Percentiles rank a stretch among this genome's conserved stretches.
phyloP scores from a whole-genome alignment of 1,140 invertebrate species.

The Bactericera cockerelli region DNA sequence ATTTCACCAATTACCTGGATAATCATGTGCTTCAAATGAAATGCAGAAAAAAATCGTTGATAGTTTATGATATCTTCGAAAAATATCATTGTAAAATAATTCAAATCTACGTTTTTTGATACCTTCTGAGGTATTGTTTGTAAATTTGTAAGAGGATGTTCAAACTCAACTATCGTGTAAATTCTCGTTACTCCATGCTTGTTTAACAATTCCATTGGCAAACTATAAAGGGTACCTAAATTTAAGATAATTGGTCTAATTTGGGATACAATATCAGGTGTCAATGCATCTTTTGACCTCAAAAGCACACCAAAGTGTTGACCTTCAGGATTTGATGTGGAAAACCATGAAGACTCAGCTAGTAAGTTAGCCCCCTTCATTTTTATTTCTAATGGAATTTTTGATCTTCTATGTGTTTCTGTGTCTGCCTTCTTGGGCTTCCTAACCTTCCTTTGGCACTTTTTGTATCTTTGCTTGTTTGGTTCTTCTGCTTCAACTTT shows the following conservation, averaged over 20 bases:
- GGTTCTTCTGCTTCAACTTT: neutral
- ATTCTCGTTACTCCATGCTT: neutral
- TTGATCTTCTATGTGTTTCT: neutral
- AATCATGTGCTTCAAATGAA: neutral
- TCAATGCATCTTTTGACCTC: neutral
- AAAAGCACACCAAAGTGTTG: neutral
- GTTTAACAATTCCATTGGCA: neutral
- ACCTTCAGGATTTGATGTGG: neutral
- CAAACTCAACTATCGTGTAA: neutral
- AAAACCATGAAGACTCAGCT: neutral
- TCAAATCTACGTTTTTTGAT: neutral
- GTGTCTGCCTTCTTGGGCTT: neutral
- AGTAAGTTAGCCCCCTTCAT: neutral
- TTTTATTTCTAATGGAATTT: neutral
- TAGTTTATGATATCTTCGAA: neutral
- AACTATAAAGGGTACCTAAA: neutral
- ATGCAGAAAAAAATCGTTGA: neutral
- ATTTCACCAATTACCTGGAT: neutral
- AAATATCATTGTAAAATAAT: neutral
- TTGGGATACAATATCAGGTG: neutral
- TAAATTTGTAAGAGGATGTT: conserved; percentile 1
- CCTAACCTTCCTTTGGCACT: neutral
- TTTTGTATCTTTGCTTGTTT: neutral
- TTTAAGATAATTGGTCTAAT: neutral
- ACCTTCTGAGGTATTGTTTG: neutral